A percentile compares a stretch with the other conserved stretches of the same genome.
These are phyloP conservation scores for Leucopternis melanops DNA, from an alignment of 2,113 vertebrate species.

Conservation along the genomic window DNA sequence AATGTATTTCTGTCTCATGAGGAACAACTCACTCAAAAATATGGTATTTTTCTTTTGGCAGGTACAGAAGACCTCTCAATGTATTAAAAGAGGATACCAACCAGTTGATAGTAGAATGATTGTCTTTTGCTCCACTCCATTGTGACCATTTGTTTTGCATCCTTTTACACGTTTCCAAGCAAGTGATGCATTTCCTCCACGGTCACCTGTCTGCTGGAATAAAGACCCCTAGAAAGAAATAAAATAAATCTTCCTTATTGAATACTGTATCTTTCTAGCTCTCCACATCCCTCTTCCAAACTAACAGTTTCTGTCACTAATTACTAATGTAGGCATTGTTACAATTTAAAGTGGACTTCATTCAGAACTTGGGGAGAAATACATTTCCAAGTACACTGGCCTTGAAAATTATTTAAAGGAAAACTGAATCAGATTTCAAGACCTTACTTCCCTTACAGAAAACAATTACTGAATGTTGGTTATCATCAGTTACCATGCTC, in stretches of 20 bases:
- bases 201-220: slow-evolving; percentile 71
- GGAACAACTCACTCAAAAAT: neutral
- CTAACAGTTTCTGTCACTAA: neutral
- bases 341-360: neutral
- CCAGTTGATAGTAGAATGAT: slow-evolving; percentile 91
- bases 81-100: slow-evolving; percentile 53
- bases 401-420: neutral
- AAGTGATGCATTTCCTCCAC: slow-evolving; percentile 68
- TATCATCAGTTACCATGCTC: neutral
- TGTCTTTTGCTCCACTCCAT: slow-evolving; percentile 76
- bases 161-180: slow-evolving; percentile 87
- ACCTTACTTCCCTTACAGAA: neutral
- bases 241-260: neutral
- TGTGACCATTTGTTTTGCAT: slow-evolving; percentile 71
- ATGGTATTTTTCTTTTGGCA: slow-evolving; percentile 44
- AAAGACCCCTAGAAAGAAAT: slow-evolving; percentile 74
- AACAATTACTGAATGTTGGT: neutral
- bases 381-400: neutral
- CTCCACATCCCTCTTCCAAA: neutral
- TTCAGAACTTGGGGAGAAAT: neutral
- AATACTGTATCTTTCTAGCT: neutral
- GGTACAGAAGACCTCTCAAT: slow-evolving; percentile 53
- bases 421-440: neutral
- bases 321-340: neutral
- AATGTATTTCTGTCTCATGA: neutral